Evolutionary conservation across 2,113 vertebrate genomes (phyloP), one percentile per base, ranked within the genome.

Genomic region (Antechinus stuartii): DNA sequence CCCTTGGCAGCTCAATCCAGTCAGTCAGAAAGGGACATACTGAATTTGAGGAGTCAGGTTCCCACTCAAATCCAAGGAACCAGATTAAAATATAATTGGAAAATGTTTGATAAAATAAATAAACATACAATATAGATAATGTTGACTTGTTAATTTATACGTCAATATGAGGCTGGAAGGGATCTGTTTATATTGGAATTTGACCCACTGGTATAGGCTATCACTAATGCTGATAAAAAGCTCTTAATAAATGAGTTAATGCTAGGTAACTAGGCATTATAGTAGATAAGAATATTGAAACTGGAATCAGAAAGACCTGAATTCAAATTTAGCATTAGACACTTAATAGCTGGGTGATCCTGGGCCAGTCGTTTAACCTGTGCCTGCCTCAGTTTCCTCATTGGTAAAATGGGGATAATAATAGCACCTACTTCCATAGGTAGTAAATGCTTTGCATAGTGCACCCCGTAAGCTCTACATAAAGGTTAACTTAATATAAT

Each of bases 21-120:
- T 92, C 55, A 95, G 61, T 96, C 53, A 96, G 53, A 92, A 8
- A 22, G 46, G 35, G 24, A 56, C 91, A 50, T 56, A 46, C 94
- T 96, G 84, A 68, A 92, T 68, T 89, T 93, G 68, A 57, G 2
- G 25, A 57, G 8, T 57, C 56, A 57, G 27, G 27, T 57, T 57
- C 56, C 56, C 56, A 57, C 26, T 26, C 56, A 61, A 61, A 7
- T 61, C 27, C 27, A 61, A 26, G 27, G 57, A 61, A 35, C 11
- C 25, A 61, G 11, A 61, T 61, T 61, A 61, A 68, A 68, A 68
- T 61, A 27, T 61, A 61, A 30, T 68, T 68, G 57, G 57, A 4
- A 35, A 68, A 68, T 68, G 57, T 35, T 68, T 68, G 35, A 35
- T 11, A 68, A 68, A 35, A 68, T 30, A 68, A 68, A 68, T 14